Percentiles rank a stretch among this genome's conserved stretches.
These are phyloP conservation scores for Mycogona germanica DNA, from an alignment of 2,888 invertebrate genomes.

Conservation along the genomic window DNA sequence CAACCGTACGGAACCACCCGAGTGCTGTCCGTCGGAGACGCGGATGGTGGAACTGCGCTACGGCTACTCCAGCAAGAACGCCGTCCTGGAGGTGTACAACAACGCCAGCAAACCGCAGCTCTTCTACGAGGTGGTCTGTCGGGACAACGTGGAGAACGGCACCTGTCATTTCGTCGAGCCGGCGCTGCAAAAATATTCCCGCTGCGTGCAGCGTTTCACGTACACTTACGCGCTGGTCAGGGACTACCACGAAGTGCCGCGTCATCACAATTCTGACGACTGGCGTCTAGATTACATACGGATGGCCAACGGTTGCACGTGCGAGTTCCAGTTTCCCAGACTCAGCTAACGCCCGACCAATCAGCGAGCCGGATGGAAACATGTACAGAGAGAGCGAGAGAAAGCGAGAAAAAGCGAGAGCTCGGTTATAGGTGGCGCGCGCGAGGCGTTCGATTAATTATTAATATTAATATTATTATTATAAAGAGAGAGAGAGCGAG, in stretches of 20 bases:
- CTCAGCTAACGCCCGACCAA: no score
- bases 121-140: constrained; percentile 70
- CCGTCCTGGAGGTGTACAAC: constrained; percentile 54
- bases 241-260: constrained; percentile 40
- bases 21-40: constrained; percentile 68
- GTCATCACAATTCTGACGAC: constrained; percentile 35
- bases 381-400: no score
- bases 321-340: constrained; percentile 49
- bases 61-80: constrained; percentile 53
- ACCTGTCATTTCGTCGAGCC: constrained; percentile 64
- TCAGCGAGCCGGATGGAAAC: no score
- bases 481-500: no score
- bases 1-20: constrained; percentile 34
- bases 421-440: no score
- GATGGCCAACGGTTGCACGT: constrained; percentile 72
- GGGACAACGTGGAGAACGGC: constrained; percentile 50
- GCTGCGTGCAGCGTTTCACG: constrained; percentile 69
- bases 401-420: no score
- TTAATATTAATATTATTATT: no score
- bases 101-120: constrained; percentile 41
- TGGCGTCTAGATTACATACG: constrained; percentile 73
- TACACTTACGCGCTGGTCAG: constrained; percentile 72
- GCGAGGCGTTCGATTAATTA: no score
- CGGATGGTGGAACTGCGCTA: constrained; percentile 65
- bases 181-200: constrained; percentile 53